These are phyloP conservation scores for Alexandromys fortis DNA, from an alignment of 2,113 vertebrate species.

Conservation along the genomic window DNA sequence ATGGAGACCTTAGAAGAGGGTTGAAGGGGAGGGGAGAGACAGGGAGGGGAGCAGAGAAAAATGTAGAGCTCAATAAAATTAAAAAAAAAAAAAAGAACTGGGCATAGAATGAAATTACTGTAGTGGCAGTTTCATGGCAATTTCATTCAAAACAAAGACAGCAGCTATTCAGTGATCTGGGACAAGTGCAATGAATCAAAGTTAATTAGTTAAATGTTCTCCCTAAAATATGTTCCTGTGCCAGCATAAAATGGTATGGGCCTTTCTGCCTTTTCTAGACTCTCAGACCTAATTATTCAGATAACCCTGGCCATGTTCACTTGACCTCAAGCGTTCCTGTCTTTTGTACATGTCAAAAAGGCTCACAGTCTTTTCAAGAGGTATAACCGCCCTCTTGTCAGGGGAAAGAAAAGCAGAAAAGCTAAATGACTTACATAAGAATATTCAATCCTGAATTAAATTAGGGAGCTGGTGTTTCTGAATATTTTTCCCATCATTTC, in stretches of 20 bases:
- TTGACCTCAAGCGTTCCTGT: conserved; percentile 54
- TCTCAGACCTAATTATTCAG: conserved; percentile 63
- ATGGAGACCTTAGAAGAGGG: too few relatives aligned
- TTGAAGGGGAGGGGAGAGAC: too few relatives aligned
- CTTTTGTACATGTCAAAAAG: conserved; percentile 40
- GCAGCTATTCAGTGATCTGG: conserved; percentile 53
- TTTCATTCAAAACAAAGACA: conserved; percentile 45
- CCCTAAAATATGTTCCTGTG: conserved; percentile 41
- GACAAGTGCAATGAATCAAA: conserved; percentile 52
- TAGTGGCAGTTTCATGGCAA: conserved; percentile 53
- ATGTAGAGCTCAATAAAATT: too few relatives aligned
- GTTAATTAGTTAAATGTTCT: conserved; percentile 59
- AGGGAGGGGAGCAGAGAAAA: too few relatives aligned
- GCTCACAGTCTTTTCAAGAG: conserved; percentile 8
- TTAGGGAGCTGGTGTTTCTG: neutral
- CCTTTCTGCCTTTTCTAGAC: neutral
- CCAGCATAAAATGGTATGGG: neutral
- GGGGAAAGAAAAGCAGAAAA: conserved; percentile 38
- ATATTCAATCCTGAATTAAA: neutral
- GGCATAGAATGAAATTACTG: conserved; percentile 42
- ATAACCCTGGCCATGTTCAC: conserved; percentile 41
- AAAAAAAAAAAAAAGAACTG: neutral
- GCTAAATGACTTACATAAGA: neutral
- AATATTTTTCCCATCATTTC: neutral
- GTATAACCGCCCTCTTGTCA: conserved; percentile 40